phyloP scores from a whole-genome alignment of 1,140 invertebrate species.

The Drosophila nasuta region DNA sequence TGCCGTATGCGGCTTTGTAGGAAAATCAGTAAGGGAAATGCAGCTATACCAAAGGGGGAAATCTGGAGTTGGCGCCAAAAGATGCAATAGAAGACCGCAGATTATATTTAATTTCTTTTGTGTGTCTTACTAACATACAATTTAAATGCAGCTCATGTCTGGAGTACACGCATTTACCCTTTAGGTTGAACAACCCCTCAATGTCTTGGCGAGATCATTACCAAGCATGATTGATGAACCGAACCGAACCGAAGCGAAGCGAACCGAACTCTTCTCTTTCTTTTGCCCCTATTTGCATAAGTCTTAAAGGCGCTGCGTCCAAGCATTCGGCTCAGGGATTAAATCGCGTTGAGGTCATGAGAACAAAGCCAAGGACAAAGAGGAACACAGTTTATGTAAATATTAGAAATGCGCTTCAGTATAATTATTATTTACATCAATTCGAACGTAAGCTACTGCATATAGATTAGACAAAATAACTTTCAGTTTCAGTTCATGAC shows the following conservation, averaged over 20 bases:
- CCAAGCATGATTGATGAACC: conserved; percentile 11
- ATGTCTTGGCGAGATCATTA: conserved; percentile 4
- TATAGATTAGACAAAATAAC: not conserved
- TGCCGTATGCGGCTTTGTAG: too few relatives aligned
- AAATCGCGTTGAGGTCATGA: not conserved
- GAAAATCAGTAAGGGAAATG: not conserved
- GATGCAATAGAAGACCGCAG: not conserved
- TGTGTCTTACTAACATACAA: not conserved
- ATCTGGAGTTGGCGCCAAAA: not conserved
- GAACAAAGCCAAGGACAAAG: conserved; percentile 2
- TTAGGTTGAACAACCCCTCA: not conserved
- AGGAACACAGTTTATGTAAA: not conserved
- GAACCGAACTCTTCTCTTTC: not conserved
- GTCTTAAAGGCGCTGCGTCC: conserved; percentile 5
- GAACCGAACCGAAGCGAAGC: not conserved
- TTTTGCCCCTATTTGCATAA: conserved; percentile 12
- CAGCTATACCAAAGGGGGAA: not conserved
- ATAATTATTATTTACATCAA: conserved; percentile 7
- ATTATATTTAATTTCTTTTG: not conserved
- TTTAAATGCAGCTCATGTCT: conserved; percentile 16
- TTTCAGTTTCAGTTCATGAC: conserved; percentile 1
- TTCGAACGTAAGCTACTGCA: not conserved
- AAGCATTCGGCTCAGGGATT: conserved; percentile 2
- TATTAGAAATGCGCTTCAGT: not conserved
- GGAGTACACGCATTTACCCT: not conserved